phyloP scores from a whole-genome alignment of 2,113 vertebrate species.

The Ia io region DNA sequence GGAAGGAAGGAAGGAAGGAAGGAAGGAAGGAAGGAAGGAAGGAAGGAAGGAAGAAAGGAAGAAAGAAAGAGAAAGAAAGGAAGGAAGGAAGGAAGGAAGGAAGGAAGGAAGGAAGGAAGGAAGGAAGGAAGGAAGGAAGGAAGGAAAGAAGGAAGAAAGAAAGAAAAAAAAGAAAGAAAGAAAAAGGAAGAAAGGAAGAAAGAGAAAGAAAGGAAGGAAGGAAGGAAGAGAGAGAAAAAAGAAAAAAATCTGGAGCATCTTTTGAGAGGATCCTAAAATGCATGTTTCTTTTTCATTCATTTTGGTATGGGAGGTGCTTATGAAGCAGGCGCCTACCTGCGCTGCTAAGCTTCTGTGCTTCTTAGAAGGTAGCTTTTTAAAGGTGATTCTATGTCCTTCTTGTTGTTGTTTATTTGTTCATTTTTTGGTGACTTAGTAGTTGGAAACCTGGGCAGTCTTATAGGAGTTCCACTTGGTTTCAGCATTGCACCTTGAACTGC shows the following conservation, averaged over 20 bases:
- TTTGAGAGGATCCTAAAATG: constrained; percentile 32
- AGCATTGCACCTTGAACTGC: neutral
- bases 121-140: too few species aligned
- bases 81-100: too few species aligned
- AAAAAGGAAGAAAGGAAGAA: too few species aligned
- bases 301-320: neutral
- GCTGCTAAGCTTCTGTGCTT: neutral
- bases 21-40: too few species aligned
- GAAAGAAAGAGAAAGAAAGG: neutral
- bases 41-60: neutral
- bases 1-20: too few species aligned
- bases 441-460: neutral
- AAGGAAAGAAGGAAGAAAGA: neutral
- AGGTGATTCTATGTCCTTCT: neutral
- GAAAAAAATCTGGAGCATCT: neutral
- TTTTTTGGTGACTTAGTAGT: constrained; percentile 2
- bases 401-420: constrained; percentile 14
- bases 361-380: neutral
- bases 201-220: too few species aligned
- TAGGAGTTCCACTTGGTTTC: constrained; percentile 6
- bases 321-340: neutral
- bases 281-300: constrained; percentile 54
- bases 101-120: too few species aligned
- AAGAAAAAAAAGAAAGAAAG: too few species aligned
- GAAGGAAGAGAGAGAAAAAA: too few species aligned